Base-by-base conservation (phyloP, 2,113 vertebrate genomes). In the Atlantisia rogersi region DNA sequence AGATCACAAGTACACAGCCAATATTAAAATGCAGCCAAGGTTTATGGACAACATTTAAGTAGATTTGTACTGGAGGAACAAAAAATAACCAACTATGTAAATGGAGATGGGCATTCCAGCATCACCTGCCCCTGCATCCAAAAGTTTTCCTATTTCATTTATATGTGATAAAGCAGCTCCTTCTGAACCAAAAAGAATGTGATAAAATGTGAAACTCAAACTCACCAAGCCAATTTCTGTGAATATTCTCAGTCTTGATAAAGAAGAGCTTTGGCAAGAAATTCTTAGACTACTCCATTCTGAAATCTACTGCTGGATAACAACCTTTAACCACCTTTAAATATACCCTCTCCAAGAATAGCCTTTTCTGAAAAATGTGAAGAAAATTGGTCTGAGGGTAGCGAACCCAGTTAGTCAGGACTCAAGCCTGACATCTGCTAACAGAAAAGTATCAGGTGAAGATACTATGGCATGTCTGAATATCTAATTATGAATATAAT, bases 1-100 rank as follows among this genome's bases (percentile, higher is more conserved):
- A 88, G 90, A 94, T 97, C 95, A 94, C 88, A 94, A 95, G 84
- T 90, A 95, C 71, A 70, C 83, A 95, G 90, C 79, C 94, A 95
- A 95, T 93, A 96, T 94, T 94, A 95, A 95, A 96, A 94, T 95
- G 48, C 81, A 80, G 86, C 69, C 74, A 83, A 70, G 82, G 39
- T 96, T 97, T 93, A 84, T 76, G 39, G 82, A 69, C 88, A 96
- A 88, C 44, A 92, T 94, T 91, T 96, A 86, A 94, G 90, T 86
- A 74, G 81, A 96, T 92, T 93, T 96, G 71, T 81, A 78, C 83
- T 92, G 76, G 46, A 92, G 92, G 79, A 97, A 92, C 69, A 93
- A 93, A 94, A 95, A 95, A 94, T 81, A 93, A 64, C 81, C 70
- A 86, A 74, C 81, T 85, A 37, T 53, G 35, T 79, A 87, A 87